Evolutionary conservation across 2,888 invertebrate genomes (phyloP), one percentile per base, ranked within the genome.

Genomic region (Drosophila mettleri): DNA sequence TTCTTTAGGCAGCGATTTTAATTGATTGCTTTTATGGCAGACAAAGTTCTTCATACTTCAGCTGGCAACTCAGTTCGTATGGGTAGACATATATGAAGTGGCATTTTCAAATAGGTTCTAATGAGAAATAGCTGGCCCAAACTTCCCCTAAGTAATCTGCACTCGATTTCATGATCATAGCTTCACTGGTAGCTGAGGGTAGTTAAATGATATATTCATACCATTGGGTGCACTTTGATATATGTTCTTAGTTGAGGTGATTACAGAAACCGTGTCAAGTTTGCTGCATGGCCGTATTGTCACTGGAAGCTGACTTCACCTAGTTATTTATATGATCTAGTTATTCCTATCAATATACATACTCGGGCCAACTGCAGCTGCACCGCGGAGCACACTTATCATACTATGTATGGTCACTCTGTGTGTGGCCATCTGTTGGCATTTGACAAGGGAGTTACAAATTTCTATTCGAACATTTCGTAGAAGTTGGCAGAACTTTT

Each of bases 391-490:
- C 10, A 18, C 20, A 12, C 18, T 9, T 31, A 7, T 12, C 27
- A 5, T n/a, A n/a, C 8, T 41, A 14, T 29, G 29, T 45, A 29
- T 10, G 24, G 45, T 27, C 45, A 29, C 7, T 45, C 16, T 3
- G 16, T 3, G 16, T 16, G 10, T 27, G 45, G 45, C 27, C 27
- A 43, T 12, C 16, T 45, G 27, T 45, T 45, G 27, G 45, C 16
- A 45, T 27, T 45, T n/a, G n/a, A n/a, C n/a, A 27, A 27, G 3
- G 16, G 27, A 45, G 27, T 24, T 3, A 8, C 9, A 22, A n/a
- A 45, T 45, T 43, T 43, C 24, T 16, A 43, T 43, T 43, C 27
- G 43, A 45, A 8, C 24, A 24, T 12, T 49, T 10, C 33, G 20
- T 16, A 10, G 3, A 16, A 51, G 49, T 34, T 51, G 22, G 24